Evolutionary conservation across 2,888 invertebrate genomes (phyloP).

Genomic region (Theretra japonica): DNA sequence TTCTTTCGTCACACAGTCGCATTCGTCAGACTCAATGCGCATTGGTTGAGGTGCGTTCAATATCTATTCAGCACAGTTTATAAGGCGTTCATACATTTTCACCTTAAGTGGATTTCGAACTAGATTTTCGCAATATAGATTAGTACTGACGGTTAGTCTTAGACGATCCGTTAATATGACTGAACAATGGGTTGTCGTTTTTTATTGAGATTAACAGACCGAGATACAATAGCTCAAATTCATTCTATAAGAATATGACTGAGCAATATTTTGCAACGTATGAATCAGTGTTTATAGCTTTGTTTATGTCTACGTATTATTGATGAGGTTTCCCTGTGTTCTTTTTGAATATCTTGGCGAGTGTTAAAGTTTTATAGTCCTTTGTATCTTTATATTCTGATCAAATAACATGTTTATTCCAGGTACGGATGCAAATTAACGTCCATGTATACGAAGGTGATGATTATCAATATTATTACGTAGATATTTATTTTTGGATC

Average conservation of each 20-base stretch:
- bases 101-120: neutral
- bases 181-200: constrained; percentile 54
- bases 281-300: constrained; percentile 29
- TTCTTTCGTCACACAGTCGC: constrained; percentile 36
- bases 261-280: constrained; percentile 20
- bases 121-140: neutral
- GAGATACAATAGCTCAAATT: constrained; percentile 19
- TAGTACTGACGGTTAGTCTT: neutral
- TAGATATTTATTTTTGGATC: neutral
- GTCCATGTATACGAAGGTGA: neutral
- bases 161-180: constrained; percentile 45
- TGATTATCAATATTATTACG: neutral
- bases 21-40: constrained; percentile 12
- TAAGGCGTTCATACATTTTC: neutral
- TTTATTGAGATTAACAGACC: constrained; percentile 32
- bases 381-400: constrained; percentile 4
- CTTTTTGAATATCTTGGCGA: constrained; percentile 9
- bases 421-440: neutral
- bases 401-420: neutral
- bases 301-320: constrained; percentile 24
- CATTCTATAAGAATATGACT: constrained; percentile 33
- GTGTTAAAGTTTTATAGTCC: constrained; percentile 23
- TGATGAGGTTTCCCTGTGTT: constrained; percentile 4
- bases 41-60: constrained; percentile 10
- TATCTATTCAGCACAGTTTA: neutral